These are phyloP conservation scores for Aphelocoma californica DNA, from an alignment of 2,797 vertebrate species.

Conservation along the genomic window DNA sequence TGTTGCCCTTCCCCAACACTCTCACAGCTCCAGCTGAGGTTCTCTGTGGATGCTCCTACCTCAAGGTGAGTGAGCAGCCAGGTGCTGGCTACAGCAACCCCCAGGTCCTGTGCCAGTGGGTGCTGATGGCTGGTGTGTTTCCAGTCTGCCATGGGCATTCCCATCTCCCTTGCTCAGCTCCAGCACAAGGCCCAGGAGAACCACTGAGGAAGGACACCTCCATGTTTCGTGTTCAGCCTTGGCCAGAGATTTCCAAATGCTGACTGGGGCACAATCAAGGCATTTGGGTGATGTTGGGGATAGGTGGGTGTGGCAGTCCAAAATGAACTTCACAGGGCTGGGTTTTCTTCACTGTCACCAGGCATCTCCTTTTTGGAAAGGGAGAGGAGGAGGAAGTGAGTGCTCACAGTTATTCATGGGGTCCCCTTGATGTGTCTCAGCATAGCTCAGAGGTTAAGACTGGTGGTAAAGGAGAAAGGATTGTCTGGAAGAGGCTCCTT, in stretches of 20 bases:
- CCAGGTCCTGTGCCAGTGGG: accelerated
- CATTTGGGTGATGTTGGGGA: neutral
- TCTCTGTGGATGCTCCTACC: neutral
- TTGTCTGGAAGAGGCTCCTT: neutral
- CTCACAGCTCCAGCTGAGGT: neutral
- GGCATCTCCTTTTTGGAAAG: neutral
- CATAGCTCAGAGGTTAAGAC: neutral
- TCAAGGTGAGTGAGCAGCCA: accelerated
- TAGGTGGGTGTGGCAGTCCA: neutral
- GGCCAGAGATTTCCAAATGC: neutral
- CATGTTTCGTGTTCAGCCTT: neutral
- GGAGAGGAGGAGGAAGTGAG: neutral
- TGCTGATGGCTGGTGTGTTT: neutral
- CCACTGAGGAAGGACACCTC: neutral
- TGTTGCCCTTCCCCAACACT: neutral
- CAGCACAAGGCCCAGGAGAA: accelerated
- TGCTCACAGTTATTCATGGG: neutral
- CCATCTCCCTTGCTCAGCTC: too few species aligned
- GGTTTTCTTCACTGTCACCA: neutral
- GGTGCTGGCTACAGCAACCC: neutral
- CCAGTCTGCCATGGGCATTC: neutral
- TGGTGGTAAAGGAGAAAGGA: neutral
- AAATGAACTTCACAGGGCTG: neutral
- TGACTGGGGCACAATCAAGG: neutral
- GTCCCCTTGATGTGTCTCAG: neutral